phyloP scores from a whole-genome alignment of 1,140 invertebrate species.

The Acromyrmex charruanus region DNA sequence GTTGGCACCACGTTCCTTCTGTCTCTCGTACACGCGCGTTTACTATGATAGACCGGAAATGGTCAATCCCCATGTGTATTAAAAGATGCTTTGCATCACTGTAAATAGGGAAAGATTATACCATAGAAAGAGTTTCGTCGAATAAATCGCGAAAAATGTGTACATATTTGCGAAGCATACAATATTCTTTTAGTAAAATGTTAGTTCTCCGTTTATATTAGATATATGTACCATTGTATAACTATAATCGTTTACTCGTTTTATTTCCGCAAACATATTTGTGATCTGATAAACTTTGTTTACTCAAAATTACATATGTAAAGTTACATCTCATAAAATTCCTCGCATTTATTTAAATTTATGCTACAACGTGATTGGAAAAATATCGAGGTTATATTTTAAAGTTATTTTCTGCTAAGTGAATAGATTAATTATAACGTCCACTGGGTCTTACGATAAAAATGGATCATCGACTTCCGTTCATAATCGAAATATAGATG shows the following conservation, averaged over 20 bases:
- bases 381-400: background rate
- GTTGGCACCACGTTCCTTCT: background rate
- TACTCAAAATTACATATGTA: background rate
- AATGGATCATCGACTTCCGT: slow-evolving; percentile 23
- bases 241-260: background rate
- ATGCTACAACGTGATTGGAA: background rate
- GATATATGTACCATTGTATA: background rate
- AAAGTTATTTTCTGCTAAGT: background rate
- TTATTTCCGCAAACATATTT: background rate
- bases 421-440: background rate
- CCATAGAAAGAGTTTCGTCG: background rate
- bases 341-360: background rate
- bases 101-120: background rate
- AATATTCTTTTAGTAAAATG: slow-evolving; percentile 5
- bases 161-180: slow-evolving; percentile 5
- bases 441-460: background rate
- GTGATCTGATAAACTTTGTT: slow-evolving; percentile 7
- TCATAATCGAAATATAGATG: slow-evolving; percentile 13
- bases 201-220: background rate
- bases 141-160: background rate
- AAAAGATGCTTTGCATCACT: background rate
- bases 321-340: too few relatives aligned
- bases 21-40: slow-evolving; percentile 56
- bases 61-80: background rate
- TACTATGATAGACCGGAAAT: slow-evolving; percentile 18